These are phyloP conservation scores for Yponomeuta evonymella DNA, from an alignment of 2,888 invertebrate genomes.

Conservation along the genomic window DNA sequence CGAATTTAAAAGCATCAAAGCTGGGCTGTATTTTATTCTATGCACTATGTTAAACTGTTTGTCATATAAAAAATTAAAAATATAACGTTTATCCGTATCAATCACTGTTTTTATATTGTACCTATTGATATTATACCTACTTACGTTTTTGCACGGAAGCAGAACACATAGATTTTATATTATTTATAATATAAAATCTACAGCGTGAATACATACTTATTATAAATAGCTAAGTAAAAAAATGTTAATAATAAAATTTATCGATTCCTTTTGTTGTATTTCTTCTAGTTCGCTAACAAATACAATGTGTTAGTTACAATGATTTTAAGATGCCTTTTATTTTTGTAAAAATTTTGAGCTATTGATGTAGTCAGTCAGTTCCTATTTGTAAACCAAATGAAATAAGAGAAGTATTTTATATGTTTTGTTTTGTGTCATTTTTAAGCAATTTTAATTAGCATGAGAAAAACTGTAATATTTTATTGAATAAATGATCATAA, in stretches of 20 bases:
- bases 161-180: no score
- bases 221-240: not conserved
- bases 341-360: not conserved
- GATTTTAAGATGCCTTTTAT: not conserved
- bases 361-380: not conserved
- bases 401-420: not conserved
- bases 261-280: not conserved
- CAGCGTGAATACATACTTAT: not conserved
- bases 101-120: no score
- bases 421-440: not conserved
- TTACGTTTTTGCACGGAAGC: no score
- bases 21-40: no score
- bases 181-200: no score
- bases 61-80: no score
- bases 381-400: slow-evolving; percentile 2
- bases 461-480: not conserved
- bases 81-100: no score
- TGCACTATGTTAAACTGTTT: no score
- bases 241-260: not conserved
- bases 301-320: slow-evolving; percentile 7
- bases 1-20: no score
- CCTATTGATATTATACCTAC: no score
- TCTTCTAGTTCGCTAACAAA: not conserved
- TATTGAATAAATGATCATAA: not conserved
- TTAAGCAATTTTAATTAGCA: not conserved